phyloP scores from a whole-genome alignment of 2,113 vertebrate genomes.

The Oryzias celebensis region DNA sequence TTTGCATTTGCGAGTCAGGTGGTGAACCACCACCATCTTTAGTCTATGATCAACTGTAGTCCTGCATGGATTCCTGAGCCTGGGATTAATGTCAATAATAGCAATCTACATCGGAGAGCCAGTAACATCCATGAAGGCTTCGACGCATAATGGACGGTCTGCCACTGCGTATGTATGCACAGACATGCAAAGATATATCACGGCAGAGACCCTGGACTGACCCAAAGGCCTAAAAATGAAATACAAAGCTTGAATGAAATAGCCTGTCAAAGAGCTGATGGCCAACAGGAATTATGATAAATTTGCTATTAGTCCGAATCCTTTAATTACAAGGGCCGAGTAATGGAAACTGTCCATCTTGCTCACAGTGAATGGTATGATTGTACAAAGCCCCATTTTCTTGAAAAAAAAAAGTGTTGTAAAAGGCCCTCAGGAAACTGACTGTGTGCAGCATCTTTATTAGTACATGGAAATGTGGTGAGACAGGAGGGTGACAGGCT shows the following conservation, averaged over 20 bases:
- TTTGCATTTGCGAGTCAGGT: too few species aligned
- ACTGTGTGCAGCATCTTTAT: slow-evolving; percentile 43
- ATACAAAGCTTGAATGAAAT: slow-evolving; percentile 61
- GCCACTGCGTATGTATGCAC: slow-evolving; percentile 31
- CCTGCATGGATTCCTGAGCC: too few species aligned
- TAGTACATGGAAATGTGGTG: slow-evolving; percentile 29
- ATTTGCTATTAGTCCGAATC: slow-evolving; percentile 74
- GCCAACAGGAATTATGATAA: slow-evolving; percentile 74
- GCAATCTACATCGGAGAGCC: too few species aligned
- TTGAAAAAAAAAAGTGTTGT: slow-evolving; percentile 51
- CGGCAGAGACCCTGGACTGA: slow-evolving; percentile 44
- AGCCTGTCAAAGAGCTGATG: slow-evolving; percentile 67
- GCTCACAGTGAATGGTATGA: slow-evolving; percentile 42
- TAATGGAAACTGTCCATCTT: slow-evolving; percentile 78
- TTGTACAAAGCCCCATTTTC: slow-evolving; percentile 64
- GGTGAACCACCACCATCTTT: too few species aligned
- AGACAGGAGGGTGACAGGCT: slow-evolving; percentile 16
- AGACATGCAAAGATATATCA: slow-evolving; percentile 54
- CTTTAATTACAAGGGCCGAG: slow-evolving; percentile 69
- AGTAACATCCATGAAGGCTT: too few species aligned
- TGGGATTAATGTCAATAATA: too few species aligned
- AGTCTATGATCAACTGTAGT: too few species aligned
- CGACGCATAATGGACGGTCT: neutral
- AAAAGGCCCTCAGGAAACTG: slow-evolving; percentile 34
- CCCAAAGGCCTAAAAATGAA: slow-evolving; percentile 65